phyloP scores from a whole-genome alignment of 2,113 vertebrate genomes.

The Asarcornis scutulata region DNA sequence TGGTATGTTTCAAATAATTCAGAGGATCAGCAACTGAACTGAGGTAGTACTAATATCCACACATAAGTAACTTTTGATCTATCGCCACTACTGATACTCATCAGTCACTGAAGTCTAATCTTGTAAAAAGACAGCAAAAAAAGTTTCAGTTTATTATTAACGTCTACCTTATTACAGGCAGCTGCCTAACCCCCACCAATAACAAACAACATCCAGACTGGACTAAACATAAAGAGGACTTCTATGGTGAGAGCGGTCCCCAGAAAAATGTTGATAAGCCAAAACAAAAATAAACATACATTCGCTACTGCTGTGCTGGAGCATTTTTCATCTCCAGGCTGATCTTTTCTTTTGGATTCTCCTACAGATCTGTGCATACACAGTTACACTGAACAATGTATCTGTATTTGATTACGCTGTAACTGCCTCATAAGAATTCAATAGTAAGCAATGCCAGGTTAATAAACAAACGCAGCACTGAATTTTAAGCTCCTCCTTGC shows the following conservation, averaged over 20 bases:
- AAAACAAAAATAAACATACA: neutral
- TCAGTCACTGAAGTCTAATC: neutral
- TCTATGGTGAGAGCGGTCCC: neutral
- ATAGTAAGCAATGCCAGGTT: neutral
- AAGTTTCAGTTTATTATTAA: neutral
- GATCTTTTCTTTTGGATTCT: neutral
- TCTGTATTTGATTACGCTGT: neutral
- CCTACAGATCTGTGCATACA: fast-evolving
- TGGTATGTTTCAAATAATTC: neutral
- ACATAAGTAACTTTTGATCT: neutral
- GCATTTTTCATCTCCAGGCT: neutral
- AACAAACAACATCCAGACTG: neutral
- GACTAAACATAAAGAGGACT: neutral
- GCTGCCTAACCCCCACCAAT: neutral
- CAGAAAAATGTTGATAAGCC: neutral
- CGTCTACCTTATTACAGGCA: neutral
- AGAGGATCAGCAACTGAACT: neutral
- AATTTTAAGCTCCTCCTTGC: conserved; percentile 2
- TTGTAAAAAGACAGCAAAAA: neutral
- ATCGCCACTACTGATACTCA: neutral
- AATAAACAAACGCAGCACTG: neutral
- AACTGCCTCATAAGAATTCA: neutral
- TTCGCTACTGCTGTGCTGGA: neutral
- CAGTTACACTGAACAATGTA: neutral
- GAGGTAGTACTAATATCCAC: neutral